Conservation (phyloP, 2,797 vertebrate species). For the Epinephelus malabaricus region DNA sequence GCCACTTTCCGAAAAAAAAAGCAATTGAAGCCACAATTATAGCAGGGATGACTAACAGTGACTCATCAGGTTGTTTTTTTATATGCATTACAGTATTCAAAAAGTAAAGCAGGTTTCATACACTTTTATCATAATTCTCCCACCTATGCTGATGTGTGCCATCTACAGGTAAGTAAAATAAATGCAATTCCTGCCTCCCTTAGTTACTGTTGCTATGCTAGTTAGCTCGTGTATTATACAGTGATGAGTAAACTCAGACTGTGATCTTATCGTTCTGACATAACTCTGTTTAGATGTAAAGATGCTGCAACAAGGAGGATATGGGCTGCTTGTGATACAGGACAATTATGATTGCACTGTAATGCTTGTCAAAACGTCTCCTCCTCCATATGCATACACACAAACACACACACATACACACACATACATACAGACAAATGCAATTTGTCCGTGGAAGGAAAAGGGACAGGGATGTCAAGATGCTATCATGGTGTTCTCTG, state of each 20-base stretch:
- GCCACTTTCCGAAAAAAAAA: too few species aligned
- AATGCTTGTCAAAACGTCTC: neutral
- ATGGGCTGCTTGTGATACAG: neutral
- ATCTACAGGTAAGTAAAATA: neutral
- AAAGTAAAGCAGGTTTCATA: too few species aligned
- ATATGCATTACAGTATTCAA: too few species aligned
- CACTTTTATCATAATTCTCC: neutral
- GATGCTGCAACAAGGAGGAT: neutral
- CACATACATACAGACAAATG: neutral
- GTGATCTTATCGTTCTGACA: too few species aligned
- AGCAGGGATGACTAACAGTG: too few species aligned
- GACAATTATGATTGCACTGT: neutral
- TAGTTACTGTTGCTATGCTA: neutral
- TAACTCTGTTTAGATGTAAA: too few species aligned
- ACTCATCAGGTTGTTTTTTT: too few species aligned
- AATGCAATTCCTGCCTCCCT: neutral
- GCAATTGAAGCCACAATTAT: too few species aligned
- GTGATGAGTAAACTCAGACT: too few species aligned
- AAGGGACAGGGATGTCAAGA: neutral
- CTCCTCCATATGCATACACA: neutral
- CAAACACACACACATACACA: neutral
- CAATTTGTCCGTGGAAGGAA: constrained; percentile 2
- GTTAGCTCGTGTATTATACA: too few species aligned
- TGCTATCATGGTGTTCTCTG: constrained; percentile 1
- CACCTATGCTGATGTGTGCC: neutral